Percentiles rank a stretch among this genome's conserved stretches.
phyloP scores from a whole-genome alignment of 2,888 invertebrate genomes.

The Nephrotoma guestfalica region DNA sequence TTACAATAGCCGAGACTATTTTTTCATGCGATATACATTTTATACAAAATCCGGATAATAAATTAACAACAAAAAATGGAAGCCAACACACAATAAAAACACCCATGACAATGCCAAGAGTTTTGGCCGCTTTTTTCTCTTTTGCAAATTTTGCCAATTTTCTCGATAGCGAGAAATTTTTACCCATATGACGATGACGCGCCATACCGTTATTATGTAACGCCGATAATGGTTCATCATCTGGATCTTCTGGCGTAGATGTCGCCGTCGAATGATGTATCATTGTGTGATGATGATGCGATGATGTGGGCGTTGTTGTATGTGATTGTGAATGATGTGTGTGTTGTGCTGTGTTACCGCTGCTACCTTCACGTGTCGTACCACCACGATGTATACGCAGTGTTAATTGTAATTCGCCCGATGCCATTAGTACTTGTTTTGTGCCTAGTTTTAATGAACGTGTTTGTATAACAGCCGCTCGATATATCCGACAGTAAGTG shows the following conservation, averaged over 20 bases:
- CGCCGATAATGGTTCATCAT: constrained; percentile 57
- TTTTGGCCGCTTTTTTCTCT: constrained; percentile 96
- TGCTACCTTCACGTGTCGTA: constrained; percentile 43
- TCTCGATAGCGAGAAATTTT: constrained; percentile 84
- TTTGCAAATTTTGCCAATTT: constrained; percentile 92
- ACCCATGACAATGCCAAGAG: constrained; percentile 92
- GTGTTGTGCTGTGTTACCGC: constrained; percentile 9
- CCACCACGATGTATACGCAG: constrained; percentile 89
- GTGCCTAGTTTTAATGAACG: constrained; percentile 80
- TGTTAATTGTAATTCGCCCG: constrained; percentile 76
- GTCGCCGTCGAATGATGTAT: constrained; percentile 33
- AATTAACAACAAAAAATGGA: constrained; percentile 91
- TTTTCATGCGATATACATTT: constrained; percentile 79
- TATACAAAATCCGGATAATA: constrained; percentile 78
- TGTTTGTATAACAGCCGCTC: constrained; percentile 86
- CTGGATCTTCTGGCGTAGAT: constrained; percentile 49
- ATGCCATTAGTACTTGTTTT: constrained; percentile 74
- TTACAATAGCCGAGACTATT: constrained; percentile 74
- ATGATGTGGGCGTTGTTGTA: constrained; percentile 33
- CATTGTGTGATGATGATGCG: constrained; percentile 21
- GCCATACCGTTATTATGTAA: constrained; percentile 63
- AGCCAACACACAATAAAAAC: constrained; percentile 95
- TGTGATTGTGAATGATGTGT: constrained; percentile 18
- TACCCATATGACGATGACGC: constrained; percentile 57
- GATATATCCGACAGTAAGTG: constrained; percentile 91